A percentile compares a stretch with the other conserved stretches of the same genome.
Evolutionary conservation across 2,797 vertebrate species (phyloP).

Genomic region (Octomys mimax): DNA sequence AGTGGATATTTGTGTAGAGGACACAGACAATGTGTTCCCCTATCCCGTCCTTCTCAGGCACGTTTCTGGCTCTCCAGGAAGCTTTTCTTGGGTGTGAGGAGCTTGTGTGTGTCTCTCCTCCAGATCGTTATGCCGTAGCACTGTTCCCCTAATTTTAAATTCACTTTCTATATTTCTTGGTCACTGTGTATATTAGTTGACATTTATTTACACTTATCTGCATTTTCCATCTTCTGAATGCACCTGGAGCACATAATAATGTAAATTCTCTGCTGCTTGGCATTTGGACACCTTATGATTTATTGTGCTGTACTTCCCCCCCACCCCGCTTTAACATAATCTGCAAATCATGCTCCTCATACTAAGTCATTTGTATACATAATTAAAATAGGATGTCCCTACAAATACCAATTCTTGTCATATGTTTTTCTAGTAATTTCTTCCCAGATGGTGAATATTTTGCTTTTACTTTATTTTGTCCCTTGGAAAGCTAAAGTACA

Average conservation of each 20-base stretch:
- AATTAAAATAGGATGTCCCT: constrained; percentile 68
- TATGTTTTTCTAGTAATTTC: constrained; percentile 61
- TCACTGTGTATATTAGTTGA: constrained; percentile 58
- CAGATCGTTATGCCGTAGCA: neutral
- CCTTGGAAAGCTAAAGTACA: neutral
- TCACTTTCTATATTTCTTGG: constrained; percentile 68
- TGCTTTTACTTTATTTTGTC: constrained; percentile 64
- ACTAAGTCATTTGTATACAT: constrained; percentile 73
- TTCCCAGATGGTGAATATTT: constrained; percentile 65
- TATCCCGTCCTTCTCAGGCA: neutral
- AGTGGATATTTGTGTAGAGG: neutral
- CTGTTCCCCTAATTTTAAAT: neutral
- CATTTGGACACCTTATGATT: constrained; percentile 68
- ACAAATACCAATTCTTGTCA: constrained; percentile 26
- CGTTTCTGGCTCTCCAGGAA: neutral
- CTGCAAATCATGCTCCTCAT: constrained; percentile 64
- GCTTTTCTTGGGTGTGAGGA: neutral
- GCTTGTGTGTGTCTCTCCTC: neutral
- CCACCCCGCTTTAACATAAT: constrained; percentile 38
- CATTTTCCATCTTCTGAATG: constrained; percentile 73
- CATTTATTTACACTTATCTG: constrained; percentile 79
- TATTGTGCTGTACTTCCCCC: neutral
- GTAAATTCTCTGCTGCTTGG: constrained; percentile 61
- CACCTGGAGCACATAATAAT: constrained; percentile 51
- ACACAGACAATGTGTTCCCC: neutral